phyloP scores from a whole-genome alignment of 2,113 vertebrate species.

The Pseudonaja textilis region DNA sequence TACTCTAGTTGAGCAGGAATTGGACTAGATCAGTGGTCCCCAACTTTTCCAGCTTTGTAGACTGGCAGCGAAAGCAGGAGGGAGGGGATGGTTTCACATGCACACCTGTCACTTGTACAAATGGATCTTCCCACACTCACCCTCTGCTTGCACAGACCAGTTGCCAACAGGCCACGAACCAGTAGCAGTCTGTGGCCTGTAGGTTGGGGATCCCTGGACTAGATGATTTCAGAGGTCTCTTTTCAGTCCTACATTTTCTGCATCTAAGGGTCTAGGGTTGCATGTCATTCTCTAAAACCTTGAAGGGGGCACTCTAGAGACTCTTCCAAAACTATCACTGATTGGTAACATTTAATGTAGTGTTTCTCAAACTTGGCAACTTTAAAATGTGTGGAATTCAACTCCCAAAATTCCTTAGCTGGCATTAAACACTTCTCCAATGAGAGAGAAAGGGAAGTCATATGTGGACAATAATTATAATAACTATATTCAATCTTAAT shows the following conservation, averaged over 20 bases:
- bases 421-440: background rate
- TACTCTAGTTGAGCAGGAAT: background rate
- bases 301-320: background rate
- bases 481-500: background rate
- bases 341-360: background rate
- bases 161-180: accelerated
- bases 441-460: background rate
- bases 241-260: background rate
- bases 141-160: background rate
- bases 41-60: background rate
- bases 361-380: background rate
- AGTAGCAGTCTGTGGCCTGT: too few relatives aligned
- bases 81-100: background rate
- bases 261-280: background rate
- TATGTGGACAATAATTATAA: background rate
- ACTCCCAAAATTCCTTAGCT: background rate
- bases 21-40: background rate
- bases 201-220: background rate
- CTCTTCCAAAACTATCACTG: background rate
- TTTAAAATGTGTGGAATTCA: background rate
- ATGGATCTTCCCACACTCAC: background rate
- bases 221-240: background rate
- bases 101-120: background rate
- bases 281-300: background rate
- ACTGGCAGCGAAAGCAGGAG: accelerated